A percentile compares a stretch with the other conserved stretches of the same genome.
phyloP scores from a whole-genome alignment of 2,888 invertebrate genomes.

The Hirtodrosophila alboralis region DNA sequence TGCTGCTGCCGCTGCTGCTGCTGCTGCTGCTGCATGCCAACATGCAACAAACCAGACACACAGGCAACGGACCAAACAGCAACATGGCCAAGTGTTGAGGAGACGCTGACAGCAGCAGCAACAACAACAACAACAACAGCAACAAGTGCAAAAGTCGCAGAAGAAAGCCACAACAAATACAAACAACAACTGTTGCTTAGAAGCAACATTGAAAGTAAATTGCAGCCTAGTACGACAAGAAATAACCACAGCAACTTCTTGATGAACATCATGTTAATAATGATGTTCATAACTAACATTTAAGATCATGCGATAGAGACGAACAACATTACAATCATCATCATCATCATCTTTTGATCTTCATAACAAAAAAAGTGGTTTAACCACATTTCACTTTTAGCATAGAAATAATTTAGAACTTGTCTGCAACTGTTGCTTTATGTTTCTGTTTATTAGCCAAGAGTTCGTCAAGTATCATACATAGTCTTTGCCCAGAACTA shows the following conservation, averaged over 20 bases:
- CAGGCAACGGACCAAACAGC: conserved; percentile 58
- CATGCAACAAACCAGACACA: conserved; percentile 78
- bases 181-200: conserved; percentile 32
- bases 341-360: conserved; percentile 39
- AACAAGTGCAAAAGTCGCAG: conserved; percentile 64
- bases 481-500: too few species aligned
- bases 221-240: conserved; percentile 52
- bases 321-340: conserved; percentile 1
- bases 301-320: conserved; percentile 2
- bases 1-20: conserved; percentile 25
- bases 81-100: conserved; percentile 62
- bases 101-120: conserved; percentile 62
- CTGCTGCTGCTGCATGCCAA: conserved; percentile 68
- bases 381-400: conserved; percentile 77
- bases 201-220: conserved; percentile 73
- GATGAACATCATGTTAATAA: conserved; percentile 7
- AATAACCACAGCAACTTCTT: conserved; percentile 20
- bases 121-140: conserved; percentile 31
- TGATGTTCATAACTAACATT: conserved; percentile 18
- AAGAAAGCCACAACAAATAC: conserved; percentile 62
- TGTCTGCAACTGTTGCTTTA: conserved; percentile 56
- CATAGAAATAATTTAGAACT: conserved; percentile 78
- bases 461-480: conserved; percentile 22
- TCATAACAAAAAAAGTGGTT: conserved; percentile 67
- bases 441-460: conserved; percentile 29